Conservation (phyloP, 2,888 invertebrate genomes). For the Drosophila bunnanda region DNA sequence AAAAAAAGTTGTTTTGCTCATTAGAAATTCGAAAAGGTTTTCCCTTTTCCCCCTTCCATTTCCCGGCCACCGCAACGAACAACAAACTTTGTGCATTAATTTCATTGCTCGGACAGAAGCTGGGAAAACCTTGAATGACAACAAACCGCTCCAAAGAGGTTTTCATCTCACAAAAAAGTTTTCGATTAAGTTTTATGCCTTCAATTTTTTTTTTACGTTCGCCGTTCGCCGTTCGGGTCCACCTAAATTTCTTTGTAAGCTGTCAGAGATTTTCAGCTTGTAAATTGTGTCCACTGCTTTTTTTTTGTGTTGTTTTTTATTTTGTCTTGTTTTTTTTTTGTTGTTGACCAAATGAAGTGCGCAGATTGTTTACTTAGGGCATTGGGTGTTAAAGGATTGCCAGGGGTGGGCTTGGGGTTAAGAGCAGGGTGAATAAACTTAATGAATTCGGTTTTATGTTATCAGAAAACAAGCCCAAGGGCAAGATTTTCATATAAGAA, state of each 20-base stretch:
- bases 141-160: slow-evolving; percentile 52
- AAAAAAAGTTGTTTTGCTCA: slow-evolving; percentile 55
- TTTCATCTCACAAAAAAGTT: slow-evolving; percentile 63
- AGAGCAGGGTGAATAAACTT: slow-evolving; percentile 17
- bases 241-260: slow-evolving; percentile 62
- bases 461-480: slow-evolving; percentile 7
- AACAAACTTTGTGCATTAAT: slow-evolving; percentile 78
- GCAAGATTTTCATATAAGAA: neutral
- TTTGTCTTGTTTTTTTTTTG: slow-evolving; percentile 7
- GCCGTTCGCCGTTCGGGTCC: slow-evolving; percentile 54
- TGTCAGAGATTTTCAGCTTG: slow-evolving; percentile 58
- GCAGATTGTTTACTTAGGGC: slow-evolving; percentile 71
- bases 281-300: slow-evolving; percentile 38
- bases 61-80: slow-evolving; percentile 45
- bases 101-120: slow-evolving; percentile 68
- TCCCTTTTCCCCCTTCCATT: slow-evolving; percentile 4
- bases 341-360: slow-evolving; percentile 69
- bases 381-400: slow-evolving; percentile 44
- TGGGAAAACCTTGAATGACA: slow-evolving; percentile 71
- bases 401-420: slow-evolving; percentile 19
- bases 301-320: slow-evolving; percentile 23
- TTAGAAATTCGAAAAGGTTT: slow-evolving; percentile 72
- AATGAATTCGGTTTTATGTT: slow-evolving; percentile 29
- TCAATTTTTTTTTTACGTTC: slow-evolving; percentile 27
- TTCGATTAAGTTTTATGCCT: slow-evolving; percentile 75